Conservation (phyloP, 2,888 invertebrate species). For the Netelia inedita region DNA sequence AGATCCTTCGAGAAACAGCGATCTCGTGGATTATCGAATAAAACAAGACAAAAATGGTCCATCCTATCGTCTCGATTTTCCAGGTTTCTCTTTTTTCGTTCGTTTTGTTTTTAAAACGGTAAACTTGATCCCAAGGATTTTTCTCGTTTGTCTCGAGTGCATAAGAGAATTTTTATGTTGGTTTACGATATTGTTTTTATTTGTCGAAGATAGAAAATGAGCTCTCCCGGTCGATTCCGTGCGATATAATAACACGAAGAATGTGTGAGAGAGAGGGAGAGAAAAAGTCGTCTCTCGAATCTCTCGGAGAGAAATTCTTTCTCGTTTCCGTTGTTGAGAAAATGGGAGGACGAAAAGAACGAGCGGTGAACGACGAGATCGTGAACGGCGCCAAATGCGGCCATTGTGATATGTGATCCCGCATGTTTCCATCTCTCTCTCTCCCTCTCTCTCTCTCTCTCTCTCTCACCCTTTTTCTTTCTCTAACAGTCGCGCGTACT, state of each 20-base stretch:
- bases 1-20: not conserved
- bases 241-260: conserved; percentile 25
- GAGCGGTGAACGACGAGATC: conserved; percentile 1
- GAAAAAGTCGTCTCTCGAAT: conserved; percentile 18
- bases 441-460: not conserved
- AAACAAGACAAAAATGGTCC: not conserved
- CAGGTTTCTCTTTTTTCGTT: not conserved
- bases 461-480: not conserved
- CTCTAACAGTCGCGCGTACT: not conserved
- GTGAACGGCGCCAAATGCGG: not conserved
- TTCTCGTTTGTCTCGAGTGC: not conserved
- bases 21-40: not conserved
- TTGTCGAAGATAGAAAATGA: not conserved
- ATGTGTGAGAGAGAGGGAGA: conserved; percentile 1
- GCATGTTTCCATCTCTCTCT: not conserved
- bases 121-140: not conserved
- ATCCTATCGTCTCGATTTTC: not conserved
- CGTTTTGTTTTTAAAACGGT: not conserved
- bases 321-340: conserved; percentile 4
- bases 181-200: no score
- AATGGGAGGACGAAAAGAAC: not conserved
- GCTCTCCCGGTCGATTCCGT: conserved; percentile 24
- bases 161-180: not conserved
- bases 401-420: conserved; percentile 26
- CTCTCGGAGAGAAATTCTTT: conserved; percentile 41